Evolutionary conservation across 2,113 vertebrate species (phyloP), one percentile per base, ranked within the genome.

Genomic region (Lycaon pictus): DNA sequence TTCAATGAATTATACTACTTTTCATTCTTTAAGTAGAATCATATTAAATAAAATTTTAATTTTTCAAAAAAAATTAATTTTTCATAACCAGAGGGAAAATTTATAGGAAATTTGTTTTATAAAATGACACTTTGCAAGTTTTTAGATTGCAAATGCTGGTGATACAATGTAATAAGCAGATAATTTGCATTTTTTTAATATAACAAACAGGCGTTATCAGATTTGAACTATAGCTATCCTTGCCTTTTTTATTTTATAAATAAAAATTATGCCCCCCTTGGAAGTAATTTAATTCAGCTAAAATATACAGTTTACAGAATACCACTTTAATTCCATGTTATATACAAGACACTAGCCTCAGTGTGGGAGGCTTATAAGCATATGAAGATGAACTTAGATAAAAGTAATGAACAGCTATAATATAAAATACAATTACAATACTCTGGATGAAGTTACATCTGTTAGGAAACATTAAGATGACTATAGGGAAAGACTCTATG

Each of bases 181-280:
- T 51, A 67, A 88, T 82, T 11, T n/a, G 9, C 32, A 92, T 22
- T 80, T 96, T 77, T 83, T 35, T 96, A 93, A 89, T 88, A 56
- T n/a, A 90, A 88, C 35, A 82, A 86, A 53, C 35, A 8, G 27
- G 37, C 55, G 86, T 87, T 87, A 29, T 67, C 48, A 53, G 29
- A 93, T 56, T 94, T 91, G 37, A 92, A 63, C 7, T 53, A 29
- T 29, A 84, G 11, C 17, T 32, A 72, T 85, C 43, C 16, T 92
- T 86, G 20, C 53, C 62, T 96, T 91, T 95, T 88, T 67, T 29
- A 90, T 15, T 97, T 72, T 91, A 60, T 35, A 88, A 84, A 72
- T 95, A 29, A 62, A 96, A 95, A 43, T n/a, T 90, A 20, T 56
- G 63, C 25, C 15, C 15, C 20, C 20, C n/a, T 17, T 84, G 15